A percentile compares a stretch with the other conserved stretches of the same genome.
These are phyloP conservation scores for Astyanax mexicanus DNA, from an alignment of 2,797 vertebrate genomes.

Conservation along the genomic window DNA sequence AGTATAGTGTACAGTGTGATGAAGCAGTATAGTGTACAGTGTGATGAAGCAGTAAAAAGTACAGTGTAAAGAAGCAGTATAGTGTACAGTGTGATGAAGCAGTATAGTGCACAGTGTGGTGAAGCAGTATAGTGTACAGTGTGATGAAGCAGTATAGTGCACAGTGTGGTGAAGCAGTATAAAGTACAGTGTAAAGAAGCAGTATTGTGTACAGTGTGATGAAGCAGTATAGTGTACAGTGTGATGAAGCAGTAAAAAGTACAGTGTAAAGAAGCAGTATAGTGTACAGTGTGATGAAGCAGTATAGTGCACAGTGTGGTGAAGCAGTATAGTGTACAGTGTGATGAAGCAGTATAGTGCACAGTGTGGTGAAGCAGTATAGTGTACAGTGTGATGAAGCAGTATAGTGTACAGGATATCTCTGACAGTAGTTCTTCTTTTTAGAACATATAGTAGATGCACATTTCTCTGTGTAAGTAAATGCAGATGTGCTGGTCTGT, in stretches of 20 bases:
- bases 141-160: too few relatives aligned
- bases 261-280: background rate
- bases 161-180: too few relatives aligned
- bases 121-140: too few relatives aligned
- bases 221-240: background rate
- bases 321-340: background rate
- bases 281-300: background rate
- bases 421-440: background rate
- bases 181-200: background rate
- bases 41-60: too few relatives aligned
- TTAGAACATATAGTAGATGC: background rate
- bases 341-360: background rate
- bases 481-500: slow-evolving; percentile 27
- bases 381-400: background rate
- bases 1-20: too few relatives aligned
- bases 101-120: too few relatives aligned
- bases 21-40: too few relatives aligned
- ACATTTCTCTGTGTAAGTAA: slow-evolving; percentile 15
- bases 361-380: background rate
- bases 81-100: too few relatives aligned
- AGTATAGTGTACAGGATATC: background rate
- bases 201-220: background rate
- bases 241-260: background rate
- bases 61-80: too few relatives aligned
- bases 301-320: background rate